Base-by-base conservation (phyloP, 2,113 vertebrate species). In the Syrmaticus mikado region DNA sequence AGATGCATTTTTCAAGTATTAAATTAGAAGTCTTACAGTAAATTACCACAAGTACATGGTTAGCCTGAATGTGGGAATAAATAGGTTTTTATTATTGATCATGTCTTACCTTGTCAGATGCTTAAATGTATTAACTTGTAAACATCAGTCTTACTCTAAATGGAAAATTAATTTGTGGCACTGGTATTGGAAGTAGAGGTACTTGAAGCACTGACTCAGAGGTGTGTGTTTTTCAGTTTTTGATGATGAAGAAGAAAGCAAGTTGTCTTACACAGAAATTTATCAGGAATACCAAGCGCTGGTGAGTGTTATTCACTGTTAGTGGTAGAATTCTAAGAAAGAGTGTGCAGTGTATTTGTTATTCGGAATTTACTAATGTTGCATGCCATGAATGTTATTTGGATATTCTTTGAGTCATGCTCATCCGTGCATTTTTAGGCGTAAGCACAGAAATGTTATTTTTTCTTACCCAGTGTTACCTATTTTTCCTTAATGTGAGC, bases 241-340 rank as follows among this genome's bases (percentile, higher is more conserved):
- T 97, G 99, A 99, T 92, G 99, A 99, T 64, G 99, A 99, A 96
- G 99, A 99, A 94, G 99, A 99, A 97, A 99, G 99, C 94, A 99
- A 99, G 96, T 97, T 99, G 87, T 98, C 98, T 11, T 99, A 99
- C 61, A 99, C 99, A 92, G 99, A 99, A 91, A 99, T 99, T 97
- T 99, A 99, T 95, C 98, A 98, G 94, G 98, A 99, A 92, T 99
- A 99, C 96, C 99, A 99, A 97, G 98, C 98, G 82, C 82, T 99
- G 98, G 99, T 99, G 95, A 99, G 98, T 98, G 92, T 76, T 85
- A 62, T 66, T 94, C 30, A 12, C 32, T 72, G 0, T 27, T 75
- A 80, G 58, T 46, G 62, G 27, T 50, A 91, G 50, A 78, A 62
- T 84, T 85, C 75, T 61, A 82, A 70, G 20, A 82, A 89, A 58